Conservation (phyloP, 1,140 invertebrate species). For the Bombus vancouverensis region DNA sequence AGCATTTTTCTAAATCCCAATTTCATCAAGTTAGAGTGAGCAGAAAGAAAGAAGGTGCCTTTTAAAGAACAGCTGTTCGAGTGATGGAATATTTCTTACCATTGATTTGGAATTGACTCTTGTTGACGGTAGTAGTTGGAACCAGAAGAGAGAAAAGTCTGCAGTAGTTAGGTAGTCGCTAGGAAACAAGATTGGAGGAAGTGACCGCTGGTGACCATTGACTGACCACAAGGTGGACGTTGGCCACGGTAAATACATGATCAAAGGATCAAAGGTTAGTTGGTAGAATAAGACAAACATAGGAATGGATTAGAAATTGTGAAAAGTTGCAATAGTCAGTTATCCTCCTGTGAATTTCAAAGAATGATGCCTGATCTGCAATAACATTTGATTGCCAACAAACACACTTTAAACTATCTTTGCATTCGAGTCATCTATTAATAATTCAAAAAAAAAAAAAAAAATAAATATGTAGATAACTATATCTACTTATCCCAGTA, state of each 20-base stretch:
- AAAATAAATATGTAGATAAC: too few species aligned
- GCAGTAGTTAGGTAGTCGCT: neutral
- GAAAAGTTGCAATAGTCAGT: neutral
- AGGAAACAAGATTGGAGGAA: neutral
- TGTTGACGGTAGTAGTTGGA: neutral
- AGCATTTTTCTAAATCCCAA: neutral
- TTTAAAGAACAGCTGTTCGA: neutral
- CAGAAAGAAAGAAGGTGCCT: too few species aligned
- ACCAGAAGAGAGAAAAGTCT: neutral
- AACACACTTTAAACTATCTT: too few species aligned
- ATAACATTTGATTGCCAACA: neutral
- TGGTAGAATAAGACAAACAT: neutral
- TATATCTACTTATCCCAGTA: too few species aligned
- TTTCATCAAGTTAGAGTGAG: neutral
- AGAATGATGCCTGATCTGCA: neutral
- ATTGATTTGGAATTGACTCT: neutral
- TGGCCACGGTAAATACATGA: neutral
- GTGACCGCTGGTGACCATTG: neutral
- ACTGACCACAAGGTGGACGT: neutral
- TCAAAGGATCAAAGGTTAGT: neutral
- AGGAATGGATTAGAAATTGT: neutral
- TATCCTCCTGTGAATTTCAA: neutral
- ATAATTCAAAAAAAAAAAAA: too few species aligned
- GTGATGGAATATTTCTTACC: neutral
- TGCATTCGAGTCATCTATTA: too few species aligned